A percentile compares a stretch with the other conserved stretches of the same genome.
phyloP scores from a whole-genome alignment of 2,888 invertebrate species.

The Andrena praecox region DNA sequence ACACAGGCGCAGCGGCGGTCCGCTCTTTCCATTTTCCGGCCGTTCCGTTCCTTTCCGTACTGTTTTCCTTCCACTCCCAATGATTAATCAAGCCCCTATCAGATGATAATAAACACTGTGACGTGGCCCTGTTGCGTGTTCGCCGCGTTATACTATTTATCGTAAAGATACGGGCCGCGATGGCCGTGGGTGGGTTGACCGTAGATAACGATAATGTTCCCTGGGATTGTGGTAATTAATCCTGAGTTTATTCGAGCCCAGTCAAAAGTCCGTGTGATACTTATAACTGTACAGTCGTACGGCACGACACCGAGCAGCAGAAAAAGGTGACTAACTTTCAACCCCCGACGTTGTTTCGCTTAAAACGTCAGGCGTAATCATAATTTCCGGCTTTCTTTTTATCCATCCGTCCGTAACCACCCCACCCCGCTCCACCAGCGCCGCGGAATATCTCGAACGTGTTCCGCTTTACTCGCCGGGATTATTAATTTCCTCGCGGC shows the following conservation, averaged over 20 bases:
- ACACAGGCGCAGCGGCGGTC: not conserved
- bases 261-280: constrained; percentile 45
- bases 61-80: constrained; percentile 29
- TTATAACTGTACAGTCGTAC: constrained; percentile 15
- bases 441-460: constrained; percentile 47
- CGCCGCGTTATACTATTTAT: constrained; percentile 68
- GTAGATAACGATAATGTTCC: constrained; percentile 68
- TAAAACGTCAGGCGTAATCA: constrained; percentile 54
- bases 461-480: constrained; percentile 32
- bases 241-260: constrained; percentile 59
- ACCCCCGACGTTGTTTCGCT: constrained; percentile 25
- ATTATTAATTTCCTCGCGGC: constrained; percentile 57
- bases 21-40: not conserved
- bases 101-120: constrained; percentile 68
- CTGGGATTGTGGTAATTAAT: constrained; percentile 68
- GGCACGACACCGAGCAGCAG: constrained; percentile 24
- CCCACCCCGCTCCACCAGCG: not conserved
- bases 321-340: constrained; percentile 50
- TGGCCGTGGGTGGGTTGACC: constrained; percentile 41
- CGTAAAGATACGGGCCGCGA: constrained; percentile 60
- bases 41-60: not conserved
- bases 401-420: not conserved
- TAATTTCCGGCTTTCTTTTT: constrained; percentile 51
- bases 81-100: constrained; percentile 69
- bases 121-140: constrained; percentile 68